Conservation (phyloP, 2,113 vertebrate genomes). For the Cyanoderma ruficeps region DNA sequence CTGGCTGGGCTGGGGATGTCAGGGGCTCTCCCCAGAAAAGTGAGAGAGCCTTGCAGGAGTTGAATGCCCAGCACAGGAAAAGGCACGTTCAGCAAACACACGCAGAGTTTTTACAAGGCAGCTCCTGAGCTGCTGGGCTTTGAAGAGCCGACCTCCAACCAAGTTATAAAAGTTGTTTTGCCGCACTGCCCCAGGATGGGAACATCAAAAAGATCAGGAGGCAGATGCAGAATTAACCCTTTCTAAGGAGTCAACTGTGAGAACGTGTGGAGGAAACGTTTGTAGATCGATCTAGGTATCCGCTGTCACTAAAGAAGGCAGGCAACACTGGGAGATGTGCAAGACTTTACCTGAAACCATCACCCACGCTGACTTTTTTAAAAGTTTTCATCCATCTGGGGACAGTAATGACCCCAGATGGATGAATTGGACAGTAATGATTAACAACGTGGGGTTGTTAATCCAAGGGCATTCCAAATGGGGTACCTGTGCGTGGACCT, state of each 20-base stretch:
- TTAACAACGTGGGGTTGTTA: background rate
- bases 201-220: background rate
- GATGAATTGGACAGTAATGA: no score
- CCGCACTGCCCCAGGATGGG: background rate
- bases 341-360: background rate
- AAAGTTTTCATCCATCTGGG: background rate
- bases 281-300: background rate
- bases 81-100: background rate
- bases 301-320: background rate
- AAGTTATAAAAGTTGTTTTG: constrained; percentile 6
- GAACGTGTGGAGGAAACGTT: background rate
- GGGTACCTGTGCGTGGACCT: accelerated
- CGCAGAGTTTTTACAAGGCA: background rate
- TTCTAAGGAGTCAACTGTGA: background rate
- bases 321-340: background rate
- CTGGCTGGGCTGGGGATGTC: background rate
- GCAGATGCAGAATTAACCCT: background rate
- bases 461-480: background rate
- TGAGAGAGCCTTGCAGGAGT: background rate
- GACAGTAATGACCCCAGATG: no score
- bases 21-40: background rate
- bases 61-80: background rate
- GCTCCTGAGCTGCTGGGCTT: background rate
- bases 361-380: accelerated
- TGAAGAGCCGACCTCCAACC: background rate